phyloP scores from a whole-genome alignment of 2,113 vertebrate genomes.

The Pandion haliaetus region DNA sequence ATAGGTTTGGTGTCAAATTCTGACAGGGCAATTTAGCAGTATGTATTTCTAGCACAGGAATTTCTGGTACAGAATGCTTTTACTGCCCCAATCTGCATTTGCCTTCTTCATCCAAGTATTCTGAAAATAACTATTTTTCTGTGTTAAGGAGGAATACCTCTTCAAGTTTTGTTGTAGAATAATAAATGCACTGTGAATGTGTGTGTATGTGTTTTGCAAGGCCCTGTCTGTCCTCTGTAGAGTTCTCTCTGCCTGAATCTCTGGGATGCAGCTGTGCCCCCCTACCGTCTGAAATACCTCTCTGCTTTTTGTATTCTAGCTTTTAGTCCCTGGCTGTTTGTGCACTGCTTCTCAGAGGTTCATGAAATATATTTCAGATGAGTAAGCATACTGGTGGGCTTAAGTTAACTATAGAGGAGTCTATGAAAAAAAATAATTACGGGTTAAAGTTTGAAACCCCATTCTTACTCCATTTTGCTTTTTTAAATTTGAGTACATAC shows the following conservation, averaged over 20 bases:
- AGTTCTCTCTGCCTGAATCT: not conserved
- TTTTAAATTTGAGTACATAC: accelerated
- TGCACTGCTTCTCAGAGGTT: not conserved
- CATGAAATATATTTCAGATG: not conserved
- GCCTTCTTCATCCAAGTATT: not conserved
- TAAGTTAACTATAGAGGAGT: not conserved
- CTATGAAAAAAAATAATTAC: not conserved
- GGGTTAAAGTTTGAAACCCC: not conserved
- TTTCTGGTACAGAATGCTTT: not conserved
- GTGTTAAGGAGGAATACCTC: not conserved
- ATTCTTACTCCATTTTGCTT: not conserved
- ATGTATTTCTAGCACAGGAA: not conserved
- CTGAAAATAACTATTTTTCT: not conserved
- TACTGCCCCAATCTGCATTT: not conserved
- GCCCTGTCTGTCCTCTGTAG: not conserved
- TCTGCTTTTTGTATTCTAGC: not conserved
- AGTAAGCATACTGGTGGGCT: not conserved
- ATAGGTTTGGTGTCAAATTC: not conserved
- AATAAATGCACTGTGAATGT: no score
- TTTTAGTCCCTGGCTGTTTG: not conserved
- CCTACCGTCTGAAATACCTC: not conserved
- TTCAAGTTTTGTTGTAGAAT: not conserved
- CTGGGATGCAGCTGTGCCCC: not conserved
- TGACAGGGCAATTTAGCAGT: not conserved
- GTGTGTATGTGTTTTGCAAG: not conserved